Percentiles rank a stretch among this genome's conserved stretches.
These are phyloP conservation scores for Allobates femoralis DNA, from an alignment of 2,797 vertebrate genomes.

Conservation along the genomic window DNA sequence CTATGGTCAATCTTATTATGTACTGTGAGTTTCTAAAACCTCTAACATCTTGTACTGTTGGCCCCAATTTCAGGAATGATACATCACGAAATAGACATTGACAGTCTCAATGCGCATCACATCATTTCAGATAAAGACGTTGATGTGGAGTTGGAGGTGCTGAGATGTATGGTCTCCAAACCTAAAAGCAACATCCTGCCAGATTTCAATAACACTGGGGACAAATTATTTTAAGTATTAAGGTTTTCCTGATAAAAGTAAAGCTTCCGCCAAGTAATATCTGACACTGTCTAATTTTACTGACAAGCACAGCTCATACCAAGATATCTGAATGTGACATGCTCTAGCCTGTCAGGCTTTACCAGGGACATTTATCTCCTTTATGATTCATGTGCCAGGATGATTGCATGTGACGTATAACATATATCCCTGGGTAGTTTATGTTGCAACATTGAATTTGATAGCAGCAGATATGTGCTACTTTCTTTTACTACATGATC, in stretches of 20 bases:
- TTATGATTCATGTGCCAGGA: slow-evolving; percentile 73
- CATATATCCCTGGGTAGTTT: slow-evolving; percentile 77
- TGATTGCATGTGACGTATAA: slow-evolving; percentile 78
- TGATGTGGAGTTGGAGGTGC: slow-evolving; percentile 45
- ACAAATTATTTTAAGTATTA: slow-evolving; percentile 67
- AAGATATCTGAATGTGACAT: slow-evolving; percentile 72
- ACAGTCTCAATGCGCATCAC: slow-evolving; percentile 42
- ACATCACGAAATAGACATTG: slow-evolving; percentile 41
- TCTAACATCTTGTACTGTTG: slow-evolving; percentile 35
- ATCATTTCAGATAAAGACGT: slow-evolving; percentile 51
- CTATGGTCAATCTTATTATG: slow-evolving; percentile 1
- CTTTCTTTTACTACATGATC: slow-evolving; percentile 69
- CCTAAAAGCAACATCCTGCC: slow-evolving; percentile 56
- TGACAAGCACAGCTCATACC: slow-evolving; percentile 71
- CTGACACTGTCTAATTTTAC: slow-evolving; percentile 67
- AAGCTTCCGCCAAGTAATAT: slow-evolving; percentile 69
- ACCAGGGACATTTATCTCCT: slow-evolving; percentile 72
- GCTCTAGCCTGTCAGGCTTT: slow-evolving; percentile 74
- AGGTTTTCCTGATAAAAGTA: slow-evolving; percentile 67
- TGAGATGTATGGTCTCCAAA: slow-evolving; percentile 45
- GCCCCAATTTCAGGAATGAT: slow-evolving; percentile 37
- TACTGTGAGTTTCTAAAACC: slow-evolving; percentile 24
- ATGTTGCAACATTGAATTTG: slow-evolving; percentile 69
- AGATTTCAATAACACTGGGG: slow-evolving; percentile 54
- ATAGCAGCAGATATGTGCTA: slow-evolving; percentile 71